Base-by-base conservation (phyloP, 2,888 invertebrate genomes). In the Agriopis aurantiaria region DNA sequence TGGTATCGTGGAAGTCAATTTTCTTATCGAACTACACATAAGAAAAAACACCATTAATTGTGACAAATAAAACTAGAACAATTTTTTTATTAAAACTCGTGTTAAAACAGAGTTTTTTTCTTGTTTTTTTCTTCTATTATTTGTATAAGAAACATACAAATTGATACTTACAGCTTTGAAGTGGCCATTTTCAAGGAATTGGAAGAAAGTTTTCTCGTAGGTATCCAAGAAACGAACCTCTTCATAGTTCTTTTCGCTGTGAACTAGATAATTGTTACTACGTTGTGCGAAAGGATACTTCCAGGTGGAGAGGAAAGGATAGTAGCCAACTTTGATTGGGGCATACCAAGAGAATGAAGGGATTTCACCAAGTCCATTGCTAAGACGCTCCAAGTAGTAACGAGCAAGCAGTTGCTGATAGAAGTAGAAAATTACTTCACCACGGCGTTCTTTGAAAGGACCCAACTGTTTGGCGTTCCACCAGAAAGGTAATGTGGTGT, bases 321-420 rank as follows among this genome's bases (percentile, higher is more conserved):
- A 84, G 82, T 88, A 92, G 17, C 92, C 91, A 75, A 86, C 82
- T 72, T 83, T 85, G 71, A 91, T 86, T 0, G 97, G 96, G 62
- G 96, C 94, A 87, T 94, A 97, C 93, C 95, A 96, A 17, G 96
- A 94, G 82, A 96, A 95, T 46, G 95, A 91, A 5, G 95, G 95
- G 72, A 96, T 95, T 68, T 95, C 95, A 17, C 95, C 96, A 69
- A 96, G 81, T 46, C 95, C 95, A 76, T 96, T 95, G 59, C 96
- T 94, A 62, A 96, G 89, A 87, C 97, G 96, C 82, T 97, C 97
- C 82, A 96, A 86, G 81, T 96, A 95, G 92, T 96, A 97, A 81
- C 96, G 96, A 70, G 96, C 95, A 80, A 96, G 82, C 11, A 97
- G 81, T 85, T 97, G 96, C 81, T 96, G 96, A 82, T 96, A 96